Evolutionary conservation across 2,797 vertebrate genomes (phyloP).

Genomic region (Acestrorhynchus altus): DNA sequence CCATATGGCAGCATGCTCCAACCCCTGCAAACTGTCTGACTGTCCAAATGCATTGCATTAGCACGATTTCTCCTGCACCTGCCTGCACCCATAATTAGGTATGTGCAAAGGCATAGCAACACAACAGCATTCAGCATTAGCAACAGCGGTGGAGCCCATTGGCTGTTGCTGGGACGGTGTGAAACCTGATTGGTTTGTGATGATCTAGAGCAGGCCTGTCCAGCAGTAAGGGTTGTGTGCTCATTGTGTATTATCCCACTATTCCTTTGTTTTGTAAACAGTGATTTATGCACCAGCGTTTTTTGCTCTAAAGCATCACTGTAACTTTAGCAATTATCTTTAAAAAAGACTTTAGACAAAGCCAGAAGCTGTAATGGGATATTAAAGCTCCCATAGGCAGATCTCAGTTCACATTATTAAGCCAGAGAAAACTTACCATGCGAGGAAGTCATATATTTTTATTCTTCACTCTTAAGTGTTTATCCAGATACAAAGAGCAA

Average conservation of each 20-base stretch:
- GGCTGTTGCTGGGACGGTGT: neutral
- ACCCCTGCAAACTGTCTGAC: slow-evolving; percentile 40
- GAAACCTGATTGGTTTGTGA: slow-evolving; percentile 13
- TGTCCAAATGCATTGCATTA: slow-evolving; percentile 54
- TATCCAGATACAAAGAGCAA: slow-evolving; percentile 34
- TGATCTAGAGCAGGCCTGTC: neutral
- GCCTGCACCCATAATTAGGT: slow-evolving; percentile 56
- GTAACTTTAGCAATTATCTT: too few relatives aligned
- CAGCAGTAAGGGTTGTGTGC: neutral
- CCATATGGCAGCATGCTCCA: slow-evolving; percentile 48
- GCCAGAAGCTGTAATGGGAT: slow-evolving; percentile 6
- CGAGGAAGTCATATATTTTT: slow-evolving; percentile 37
- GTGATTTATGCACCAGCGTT: neutral
- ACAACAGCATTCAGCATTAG: slow-evolving; percentile 9
- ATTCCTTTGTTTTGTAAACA: slow-evolving; percentile 6
- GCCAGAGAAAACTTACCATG: slow-evolving; percentile 37
- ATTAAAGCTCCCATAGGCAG: slow-evolving; percentile 2
- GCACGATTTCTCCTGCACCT: slow-evolving; percentile 60
- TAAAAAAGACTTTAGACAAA: neutral
- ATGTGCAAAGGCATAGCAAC: slow-evolving; percentile 39
- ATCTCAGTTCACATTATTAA: slow-evolving; percentile 41
- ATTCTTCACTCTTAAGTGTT: slow-evolving; percentile 29
- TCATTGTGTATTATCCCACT: neutral
- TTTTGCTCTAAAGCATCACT: neutral
- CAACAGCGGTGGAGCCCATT: neutral